Percentiles rank a stretch among this genome's conserved stretches.
phyloP scores from a whole-genome alignment of 2,888 invertebrate species.

The Cyclophora punctaria region DNA sequence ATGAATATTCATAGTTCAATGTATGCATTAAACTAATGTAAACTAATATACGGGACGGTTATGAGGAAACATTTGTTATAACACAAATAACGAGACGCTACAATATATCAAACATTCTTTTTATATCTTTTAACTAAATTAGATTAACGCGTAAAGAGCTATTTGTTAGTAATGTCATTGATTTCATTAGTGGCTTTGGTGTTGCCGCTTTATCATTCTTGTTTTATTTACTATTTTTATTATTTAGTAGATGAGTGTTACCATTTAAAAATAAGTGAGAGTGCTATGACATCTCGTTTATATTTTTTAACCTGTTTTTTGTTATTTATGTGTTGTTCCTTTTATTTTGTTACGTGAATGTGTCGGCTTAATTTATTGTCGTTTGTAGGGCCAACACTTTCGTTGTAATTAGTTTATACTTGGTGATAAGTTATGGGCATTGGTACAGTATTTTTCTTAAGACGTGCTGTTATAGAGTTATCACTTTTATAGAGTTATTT shows the following conservation, averaged over 20 bases:
- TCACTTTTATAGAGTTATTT: no score
- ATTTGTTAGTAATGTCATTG: conserved; percentile 51
- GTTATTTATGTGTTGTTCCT: neutral
- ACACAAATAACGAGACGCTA: conserved; percentile 29
- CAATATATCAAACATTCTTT: conserved; percentile 26
- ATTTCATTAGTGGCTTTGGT: conserved; percentile 55
- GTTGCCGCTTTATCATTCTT: conserved; percentile 29
- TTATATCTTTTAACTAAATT: conserved; percentile 41
- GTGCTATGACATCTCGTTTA: neutral
- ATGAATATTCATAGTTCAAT: conserved; percentile 50
- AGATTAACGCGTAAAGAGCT: conserved; percentile 48
- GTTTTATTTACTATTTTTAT: conserved; percentile 18
- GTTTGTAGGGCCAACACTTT: no score
- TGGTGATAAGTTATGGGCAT: no score
- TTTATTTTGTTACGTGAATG: conserved; percentile 30
- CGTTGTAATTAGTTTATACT: no score
- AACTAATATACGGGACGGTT: conserved; percentile 24
- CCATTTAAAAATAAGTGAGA: conserved; percentile 1
- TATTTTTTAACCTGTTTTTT: no score
- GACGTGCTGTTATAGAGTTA: no score
- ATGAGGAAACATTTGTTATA: conserved; percentile 38
- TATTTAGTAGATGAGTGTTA: no score
- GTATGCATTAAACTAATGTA: conserved; percentile 44
- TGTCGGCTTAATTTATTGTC: no score
- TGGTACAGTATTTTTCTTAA: no score